Percentiles rank a stretch among this genome's conserved stretches.
phyloP scores from a whole-genome alignment of 1,140 invertebrate genomes.

The Solen grandis region DNA sequence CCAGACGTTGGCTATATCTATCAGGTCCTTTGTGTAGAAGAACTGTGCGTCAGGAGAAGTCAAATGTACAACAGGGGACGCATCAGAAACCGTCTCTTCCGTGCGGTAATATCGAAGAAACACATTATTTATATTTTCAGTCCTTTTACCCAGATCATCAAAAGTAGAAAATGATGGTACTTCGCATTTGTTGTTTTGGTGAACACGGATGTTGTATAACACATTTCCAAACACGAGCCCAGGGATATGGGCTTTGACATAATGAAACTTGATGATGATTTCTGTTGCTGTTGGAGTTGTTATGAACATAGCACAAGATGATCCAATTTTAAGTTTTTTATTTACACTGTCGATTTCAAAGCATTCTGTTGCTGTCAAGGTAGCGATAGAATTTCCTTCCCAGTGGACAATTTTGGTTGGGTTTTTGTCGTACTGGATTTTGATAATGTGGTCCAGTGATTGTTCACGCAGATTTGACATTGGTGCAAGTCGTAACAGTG shows the following conservation, averaged over 20 bases:
- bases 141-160: no score
- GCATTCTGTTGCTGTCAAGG: conserved; percentile 58
- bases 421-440: conserved; percentile 56
- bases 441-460: conserved; percentile 55
- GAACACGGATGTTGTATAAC: conserved; percentile 59
- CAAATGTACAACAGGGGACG: no score
- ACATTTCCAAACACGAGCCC: conserved; percentile 73
- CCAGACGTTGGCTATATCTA: conserved; percentile 70
- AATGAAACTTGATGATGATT: conserved; percentile 65
- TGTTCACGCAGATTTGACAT: conserved; percentile 64
- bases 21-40: no score
- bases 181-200: no score
- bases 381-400: conserved; percentile 26
- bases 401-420: conserved; percentile 59
- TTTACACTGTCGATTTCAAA: conserved; percentile 52
- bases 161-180: no score
- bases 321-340: conserved; percentile 35
- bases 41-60: no score
- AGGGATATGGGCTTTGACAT: conserved; percentile 59
- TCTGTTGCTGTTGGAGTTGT: conserved; percentile 16
- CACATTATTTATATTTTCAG: no score
- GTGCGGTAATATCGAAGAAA: no score
- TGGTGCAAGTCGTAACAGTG: conserved; percentile 62
- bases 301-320: conserved; percentile 1
- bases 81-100: no score